Conservation (phyloP, 2,113 vertebrate genomes). For the Peromyscus californicus region DNA sequence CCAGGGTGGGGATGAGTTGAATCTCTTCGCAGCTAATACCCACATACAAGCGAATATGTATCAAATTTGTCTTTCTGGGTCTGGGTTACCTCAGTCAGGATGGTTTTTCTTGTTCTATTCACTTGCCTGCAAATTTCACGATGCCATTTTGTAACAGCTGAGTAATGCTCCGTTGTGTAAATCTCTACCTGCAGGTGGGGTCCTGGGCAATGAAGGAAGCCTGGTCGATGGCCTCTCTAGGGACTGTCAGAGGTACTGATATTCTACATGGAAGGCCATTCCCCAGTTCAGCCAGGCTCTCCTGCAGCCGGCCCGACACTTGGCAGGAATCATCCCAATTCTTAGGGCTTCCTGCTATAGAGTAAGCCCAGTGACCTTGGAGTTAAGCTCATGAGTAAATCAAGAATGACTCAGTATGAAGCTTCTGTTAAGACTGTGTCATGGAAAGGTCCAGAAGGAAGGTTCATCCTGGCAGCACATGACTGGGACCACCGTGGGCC, state of each 20-base stretch:
- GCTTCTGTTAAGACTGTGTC: not conserved
- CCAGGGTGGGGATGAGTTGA: fast-evolving
- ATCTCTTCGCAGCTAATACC: not conserved
- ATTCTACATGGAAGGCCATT: not conserved
- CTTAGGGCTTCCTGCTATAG: slow-evolving; percentile 34
- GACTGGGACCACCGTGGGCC: fast-evolving
- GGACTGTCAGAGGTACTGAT: fast-evolving
- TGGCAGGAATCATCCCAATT: not conserved
- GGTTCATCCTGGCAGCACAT: fast-evolving
- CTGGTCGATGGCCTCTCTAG: too few relatives aligned
- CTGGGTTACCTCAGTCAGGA: not conserved
- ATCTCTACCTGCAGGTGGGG: not conserved
- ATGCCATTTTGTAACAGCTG: not conserved
- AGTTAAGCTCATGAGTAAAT: slow-evolving; percentile 26
- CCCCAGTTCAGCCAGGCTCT: fast-evolving
- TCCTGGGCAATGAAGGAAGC: too few relatives aligned
- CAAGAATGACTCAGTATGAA: slow-evolving; percentile 30
- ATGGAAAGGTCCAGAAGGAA: not conserved
- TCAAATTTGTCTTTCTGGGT: not conserved
- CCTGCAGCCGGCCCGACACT: fast-evolving
- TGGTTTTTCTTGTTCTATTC: not conserved
- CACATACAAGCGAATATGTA: not conserved
- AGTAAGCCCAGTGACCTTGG: not conserved
- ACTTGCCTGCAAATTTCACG: not conserved
- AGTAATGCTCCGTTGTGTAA: not conserved